Percentiles rank a stretch among this genome's conserved stretches.
Conservation (phyloP, 2,797 vertebrate species). For the Prunella strophiata region DNA sequence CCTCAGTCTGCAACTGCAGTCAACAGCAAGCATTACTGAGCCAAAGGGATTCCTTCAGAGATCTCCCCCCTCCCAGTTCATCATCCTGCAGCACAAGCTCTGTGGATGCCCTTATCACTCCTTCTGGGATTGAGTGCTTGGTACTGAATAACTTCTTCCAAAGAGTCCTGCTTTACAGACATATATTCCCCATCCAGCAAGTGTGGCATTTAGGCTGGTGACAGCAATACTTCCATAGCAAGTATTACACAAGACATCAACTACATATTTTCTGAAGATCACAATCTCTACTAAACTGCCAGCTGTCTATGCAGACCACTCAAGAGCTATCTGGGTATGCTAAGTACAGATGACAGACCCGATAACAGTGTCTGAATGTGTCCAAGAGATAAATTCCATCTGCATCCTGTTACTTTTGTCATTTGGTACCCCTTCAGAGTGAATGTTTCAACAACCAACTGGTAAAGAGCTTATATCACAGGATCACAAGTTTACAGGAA, state of each 20-base stretch:
- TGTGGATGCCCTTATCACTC: background rate
- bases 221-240: background rate
- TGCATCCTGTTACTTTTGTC: background rate
- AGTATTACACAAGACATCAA: background rate
- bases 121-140: background rate
- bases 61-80: background rate
- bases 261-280: slow-evolving; percentile 30
- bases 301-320: slow-evolving; percentile 34
- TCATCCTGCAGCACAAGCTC: background rate
- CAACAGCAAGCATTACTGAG: background rate
- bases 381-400: slow-evolving; percentile 42
- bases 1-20: background rate
- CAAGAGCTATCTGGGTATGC: slow-evolving; percentile 27
- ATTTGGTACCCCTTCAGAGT: background rate
- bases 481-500: background rate
- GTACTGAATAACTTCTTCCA: background rate
- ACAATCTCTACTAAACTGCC: slow-evolving; percentile 9
- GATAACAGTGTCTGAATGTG: background rate
- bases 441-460: background rate
- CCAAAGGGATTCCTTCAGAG: background rate
- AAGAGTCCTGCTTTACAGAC: background rate
- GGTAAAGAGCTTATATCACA: background rate
- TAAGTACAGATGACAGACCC: background rate
- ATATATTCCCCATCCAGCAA: background rate
- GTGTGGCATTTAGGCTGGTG: background rate